Conservation (phyloP, 2,888 invertebrate genomes). For the Xestobium rufovillosum region DNA sequence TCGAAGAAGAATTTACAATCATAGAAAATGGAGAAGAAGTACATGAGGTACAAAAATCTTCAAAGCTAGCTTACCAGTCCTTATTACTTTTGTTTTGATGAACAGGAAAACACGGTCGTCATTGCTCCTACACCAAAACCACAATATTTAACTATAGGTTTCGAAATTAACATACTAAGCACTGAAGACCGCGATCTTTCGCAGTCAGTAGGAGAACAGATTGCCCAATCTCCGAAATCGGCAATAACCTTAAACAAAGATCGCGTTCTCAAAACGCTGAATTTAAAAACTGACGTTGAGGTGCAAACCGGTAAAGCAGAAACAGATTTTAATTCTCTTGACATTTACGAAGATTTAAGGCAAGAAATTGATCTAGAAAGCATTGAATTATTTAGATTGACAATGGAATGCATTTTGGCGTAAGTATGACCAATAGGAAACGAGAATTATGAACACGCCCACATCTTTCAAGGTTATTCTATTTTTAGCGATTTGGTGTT, state of each 20-base stretch:
- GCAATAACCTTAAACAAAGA: too few relatives aligned
- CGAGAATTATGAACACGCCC: not conserved
- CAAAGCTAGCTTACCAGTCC: too few relatives aligned
- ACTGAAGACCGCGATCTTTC: conserved; percentile 30
- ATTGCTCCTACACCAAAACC: conserved; percentile 29
- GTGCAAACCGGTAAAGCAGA: too few relatives aligned
- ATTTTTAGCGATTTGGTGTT: conserved; percentile 40
- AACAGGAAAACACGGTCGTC: conserved; percentile 30
- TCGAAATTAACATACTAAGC: conserved; percentile 33
- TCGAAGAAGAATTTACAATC: conserved; percentile 38
- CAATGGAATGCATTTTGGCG: conserved; percentile 12
- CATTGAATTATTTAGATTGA: too few relatives aligned
- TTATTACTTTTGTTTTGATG: conserved; percentile 4
- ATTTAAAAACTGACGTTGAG: too few relatives aligned
- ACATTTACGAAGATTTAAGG: too few relatives aligned
- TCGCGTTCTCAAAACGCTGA: too few relatives aligned
- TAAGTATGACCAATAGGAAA: conserved; percentile 1
- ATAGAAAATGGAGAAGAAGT: conserved; percentile 41
- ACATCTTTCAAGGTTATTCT: not conserved
- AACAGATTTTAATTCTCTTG: too few relatives aligned
- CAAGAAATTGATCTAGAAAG: too few relatives aligned
- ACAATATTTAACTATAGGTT: conserved; percentile 31
- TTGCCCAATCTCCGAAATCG: conserved; percentile 33
- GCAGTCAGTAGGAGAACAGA: conserved; percentile 28
- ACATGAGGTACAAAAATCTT: too few relatives aligned